Percentiles rank a stretch among this genome's conserved stretches.
phyloP scores from a whole-genome alignment of 2,113 vertebrate species.

The Syrrhaptes paradoxus region DNA sequence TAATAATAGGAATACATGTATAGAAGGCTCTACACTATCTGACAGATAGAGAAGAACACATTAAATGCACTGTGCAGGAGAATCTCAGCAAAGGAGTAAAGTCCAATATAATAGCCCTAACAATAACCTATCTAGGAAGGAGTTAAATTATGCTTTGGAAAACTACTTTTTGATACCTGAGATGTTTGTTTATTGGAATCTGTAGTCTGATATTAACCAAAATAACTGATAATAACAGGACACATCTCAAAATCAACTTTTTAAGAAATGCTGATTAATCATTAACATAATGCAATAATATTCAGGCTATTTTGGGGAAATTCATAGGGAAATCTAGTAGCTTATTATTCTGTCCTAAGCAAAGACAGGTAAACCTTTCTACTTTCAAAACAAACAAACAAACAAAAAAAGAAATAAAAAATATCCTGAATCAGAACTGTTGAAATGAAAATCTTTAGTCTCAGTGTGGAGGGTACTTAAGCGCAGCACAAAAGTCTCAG shows the following conservation, averaged over 20 bases:
- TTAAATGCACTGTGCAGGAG: background rate
- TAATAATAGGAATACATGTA: background rate
- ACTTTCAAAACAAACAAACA: background rate
- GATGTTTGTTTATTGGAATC: background rate
- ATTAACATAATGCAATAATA: background rate
- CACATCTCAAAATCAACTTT: background rate
- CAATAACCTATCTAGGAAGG: background rate
- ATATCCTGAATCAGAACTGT: background rate
- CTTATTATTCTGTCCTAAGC: background rate
- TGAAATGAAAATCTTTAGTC: background rate
- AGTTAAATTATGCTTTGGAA: background rate
- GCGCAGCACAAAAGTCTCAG: background rate
- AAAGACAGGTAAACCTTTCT: background rate
- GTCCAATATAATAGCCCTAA: background rate
- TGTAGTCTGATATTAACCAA: background rate
- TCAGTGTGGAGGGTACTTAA: background rate
- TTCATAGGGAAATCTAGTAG: background rate
- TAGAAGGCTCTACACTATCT: background rate
- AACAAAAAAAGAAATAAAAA: background rate
- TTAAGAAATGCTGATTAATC: background rate
- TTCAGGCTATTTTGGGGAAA: background rate
- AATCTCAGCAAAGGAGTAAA: background rate
- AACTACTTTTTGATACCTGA: background rate
- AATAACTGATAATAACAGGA: background rate
- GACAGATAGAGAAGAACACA: background rate